phyloP scores from a whole-genome alignment of 2,888 invertebrate genomes.

The Tribolium freemani region DNA sequence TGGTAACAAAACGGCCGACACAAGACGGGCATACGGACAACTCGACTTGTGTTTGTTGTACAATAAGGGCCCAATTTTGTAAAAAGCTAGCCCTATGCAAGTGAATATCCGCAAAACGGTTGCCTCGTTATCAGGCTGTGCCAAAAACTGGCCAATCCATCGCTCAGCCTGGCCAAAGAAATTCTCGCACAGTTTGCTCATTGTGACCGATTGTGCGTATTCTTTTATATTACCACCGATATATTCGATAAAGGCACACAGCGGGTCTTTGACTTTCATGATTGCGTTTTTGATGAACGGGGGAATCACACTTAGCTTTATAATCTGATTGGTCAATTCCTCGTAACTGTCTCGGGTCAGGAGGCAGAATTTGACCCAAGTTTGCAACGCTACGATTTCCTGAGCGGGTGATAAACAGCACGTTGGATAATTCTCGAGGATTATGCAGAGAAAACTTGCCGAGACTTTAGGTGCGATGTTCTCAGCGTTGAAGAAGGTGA shows the following conservation, averaged over 20 bases:
- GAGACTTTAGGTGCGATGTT: conserved; percentile 55
- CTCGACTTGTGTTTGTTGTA: conserved; percentile 62
- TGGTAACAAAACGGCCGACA: conserved; percentile 70
- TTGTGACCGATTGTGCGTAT: conserved; percentile 44
- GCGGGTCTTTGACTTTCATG: conserved; percentile 52
- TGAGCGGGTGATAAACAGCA: conserved; percentile 54
- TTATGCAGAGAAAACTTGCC: conserved; percentile 54
- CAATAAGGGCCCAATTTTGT: conserved; percentile 54
- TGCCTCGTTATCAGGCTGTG: conserved; percentile 57
- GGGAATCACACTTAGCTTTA: conserved; percentile 58
- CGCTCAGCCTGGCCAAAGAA: conserved; percentile 60
- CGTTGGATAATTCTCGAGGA: conserved; percentile 56
- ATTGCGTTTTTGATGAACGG: conserved; percentile 49
- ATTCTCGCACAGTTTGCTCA: conserved; percentile 58
- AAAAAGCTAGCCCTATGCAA: conserved; percentile 58
- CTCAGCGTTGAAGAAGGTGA: conserved; percentile 57
- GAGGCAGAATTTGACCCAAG: conserved; percentile 63
- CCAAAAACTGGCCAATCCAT: conserved; percentile 56
- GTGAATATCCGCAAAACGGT: conserved; percentile 61
- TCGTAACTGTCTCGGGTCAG: conserved; percentile 53
- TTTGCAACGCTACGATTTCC: conserved; percentile 58
- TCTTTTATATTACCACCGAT: conserved; percentile 52
- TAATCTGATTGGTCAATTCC: conserved; percentile 55
- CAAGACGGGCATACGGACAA: conserved; percentile 70
- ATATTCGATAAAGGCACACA: conserved; percentile 59